These are phyloP conservation scores for Raja brachyura DNA, from an alignment of 2,113 vertebrate genomes.

Conservation along the genomic window DNA sequence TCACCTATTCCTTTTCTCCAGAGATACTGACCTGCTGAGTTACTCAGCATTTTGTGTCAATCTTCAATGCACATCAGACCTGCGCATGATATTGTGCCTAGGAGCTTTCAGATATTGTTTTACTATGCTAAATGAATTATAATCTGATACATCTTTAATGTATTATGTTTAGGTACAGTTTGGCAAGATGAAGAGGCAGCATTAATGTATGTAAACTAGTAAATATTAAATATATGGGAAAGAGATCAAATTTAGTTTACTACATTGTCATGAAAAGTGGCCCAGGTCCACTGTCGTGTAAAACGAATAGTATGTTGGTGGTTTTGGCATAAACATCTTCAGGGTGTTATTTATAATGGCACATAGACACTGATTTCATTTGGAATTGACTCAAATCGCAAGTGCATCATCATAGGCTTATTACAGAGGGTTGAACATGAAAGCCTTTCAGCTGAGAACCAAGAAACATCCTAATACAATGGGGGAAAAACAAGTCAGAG, in stretches of 20 bases:
- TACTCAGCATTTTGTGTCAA: too few species aligned
- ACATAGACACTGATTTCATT: background rate
- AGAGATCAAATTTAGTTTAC: background rate
- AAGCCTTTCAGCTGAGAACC: background rate
- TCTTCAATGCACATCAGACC: too few species aligned
- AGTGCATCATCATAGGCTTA: background rate
- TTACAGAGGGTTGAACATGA: background rate
- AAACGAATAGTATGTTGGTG: background rate
- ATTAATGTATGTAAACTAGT: background rate
- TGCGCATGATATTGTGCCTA: too few species aligned
- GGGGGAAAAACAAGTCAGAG: background rate
- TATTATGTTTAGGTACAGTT: background rate
- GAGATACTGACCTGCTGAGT: too few species aligned
- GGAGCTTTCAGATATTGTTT: background rate
- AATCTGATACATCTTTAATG: background rate
- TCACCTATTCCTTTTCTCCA: too few species aligned
- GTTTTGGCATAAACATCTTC: background rate
- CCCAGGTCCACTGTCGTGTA: background rate
- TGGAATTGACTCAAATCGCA: background rate
- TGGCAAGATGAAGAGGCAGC: background rate
- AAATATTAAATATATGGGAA: background rate
- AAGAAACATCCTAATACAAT: background rate
- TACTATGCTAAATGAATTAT: background rate
- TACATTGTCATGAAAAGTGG: background rate
- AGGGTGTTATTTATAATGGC: background rate